phyloP scores from a whole-genome alignment of 2,113 vertebrate species.

The Emydocephalus ijimae region DNA sequence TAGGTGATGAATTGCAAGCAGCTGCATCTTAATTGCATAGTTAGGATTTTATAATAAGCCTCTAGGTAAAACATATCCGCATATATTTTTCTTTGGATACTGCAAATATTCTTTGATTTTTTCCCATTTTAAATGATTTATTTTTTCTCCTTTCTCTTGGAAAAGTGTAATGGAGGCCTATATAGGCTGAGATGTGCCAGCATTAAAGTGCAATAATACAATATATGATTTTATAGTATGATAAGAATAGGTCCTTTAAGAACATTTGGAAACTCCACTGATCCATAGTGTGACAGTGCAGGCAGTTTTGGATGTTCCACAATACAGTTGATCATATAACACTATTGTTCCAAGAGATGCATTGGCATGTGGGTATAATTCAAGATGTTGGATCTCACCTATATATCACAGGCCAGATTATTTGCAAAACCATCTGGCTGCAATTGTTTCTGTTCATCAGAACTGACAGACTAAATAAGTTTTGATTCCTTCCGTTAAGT shows the following conservation, averaged over 20 bases:
- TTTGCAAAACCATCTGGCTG: background rate
- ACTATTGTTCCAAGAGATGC: background rate
- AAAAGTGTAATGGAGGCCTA: background rate
- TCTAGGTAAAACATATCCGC: slow-evolving; percentile 47
- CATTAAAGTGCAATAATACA: background rate
- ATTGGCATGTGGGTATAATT: background rate
- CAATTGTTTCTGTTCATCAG: background rate
- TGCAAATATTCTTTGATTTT: slow-evolving; percentile 32
- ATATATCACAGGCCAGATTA: background rate
- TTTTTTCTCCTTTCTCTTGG: background rate
- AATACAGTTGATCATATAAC: background rate
- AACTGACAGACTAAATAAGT: background rate
- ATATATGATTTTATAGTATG: background rate
- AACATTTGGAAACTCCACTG: background rate
- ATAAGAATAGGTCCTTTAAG: background rate
- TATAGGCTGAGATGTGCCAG: background rate
- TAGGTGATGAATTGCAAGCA: slow-evolving; percentile 69
- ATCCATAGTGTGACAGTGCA: background rate
- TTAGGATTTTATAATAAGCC: slow-evolving; percentile 71
- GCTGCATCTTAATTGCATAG: slow-evolving; percentile 63
- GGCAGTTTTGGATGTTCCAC: background rate
- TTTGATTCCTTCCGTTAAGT: background rate
- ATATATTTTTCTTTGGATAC: slow-evolving; percentile 41
- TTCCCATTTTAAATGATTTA: background rate
- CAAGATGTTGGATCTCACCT: background rate